Evolutionary conservation across 1,140 invertebrate genomes (phyloP).

Genomic region (Brachionus koreanus): DNA sequence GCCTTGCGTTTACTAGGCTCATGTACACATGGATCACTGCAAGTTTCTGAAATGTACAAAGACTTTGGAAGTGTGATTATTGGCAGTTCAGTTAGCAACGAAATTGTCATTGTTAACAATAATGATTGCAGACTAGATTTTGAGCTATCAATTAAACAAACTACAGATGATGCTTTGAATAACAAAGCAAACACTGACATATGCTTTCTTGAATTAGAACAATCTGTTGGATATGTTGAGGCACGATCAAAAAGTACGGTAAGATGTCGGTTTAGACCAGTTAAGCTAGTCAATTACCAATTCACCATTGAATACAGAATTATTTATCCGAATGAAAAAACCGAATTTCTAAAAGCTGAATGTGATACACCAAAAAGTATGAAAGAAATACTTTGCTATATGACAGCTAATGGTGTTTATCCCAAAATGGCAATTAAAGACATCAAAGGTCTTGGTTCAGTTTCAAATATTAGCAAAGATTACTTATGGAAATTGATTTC

Average conservation of each 20-base stretch:
- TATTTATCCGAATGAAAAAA: constrained; percentile 51
- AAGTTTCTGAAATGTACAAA: constrained; percentile 52
- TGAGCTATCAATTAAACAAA: constrained; percentile 51
- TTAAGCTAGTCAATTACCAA: constrained; percentile 52
- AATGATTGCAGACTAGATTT: constrained; percentile 54
- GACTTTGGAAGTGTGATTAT: constrained; percentile 58
- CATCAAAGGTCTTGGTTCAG: constrained; percentile 54
- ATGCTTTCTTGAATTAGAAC: constrained; percentile 52
- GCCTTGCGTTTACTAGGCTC: neutral
- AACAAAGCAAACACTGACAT: constrained; percentile 29
- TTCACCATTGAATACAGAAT: constrained; percentile 55
- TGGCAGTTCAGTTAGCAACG: constrained; percentile 52
- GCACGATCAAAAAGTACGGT: constrained; percentile 52
- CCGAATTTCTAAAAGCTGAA: neutral
- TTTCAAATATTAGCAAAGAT: constrained; percentile 56
- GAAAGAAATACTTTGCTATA: constrained; percentile 50
- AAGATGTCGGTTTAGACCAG: constrained; percentile 51
- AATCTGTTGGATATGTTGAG: constrained; percentile 50
- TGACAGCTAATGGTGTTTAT: constrained; percentile 55
- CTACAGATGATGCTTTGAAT: constrained; percentile 49
- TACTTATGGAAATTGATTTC: constrained; percentile 56
- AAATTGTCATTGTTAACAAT: constrained; percentile 53
- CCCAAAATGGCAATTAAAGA: constrained; percentile 54
- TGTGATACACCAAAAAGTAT: constrained; percentile 9
- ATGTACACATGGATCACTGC: constrained; percentile 44